Base-by-base conservation (phyloP, 1,140 invertebrate genomes). In the Drepana arcuata region DNA sequence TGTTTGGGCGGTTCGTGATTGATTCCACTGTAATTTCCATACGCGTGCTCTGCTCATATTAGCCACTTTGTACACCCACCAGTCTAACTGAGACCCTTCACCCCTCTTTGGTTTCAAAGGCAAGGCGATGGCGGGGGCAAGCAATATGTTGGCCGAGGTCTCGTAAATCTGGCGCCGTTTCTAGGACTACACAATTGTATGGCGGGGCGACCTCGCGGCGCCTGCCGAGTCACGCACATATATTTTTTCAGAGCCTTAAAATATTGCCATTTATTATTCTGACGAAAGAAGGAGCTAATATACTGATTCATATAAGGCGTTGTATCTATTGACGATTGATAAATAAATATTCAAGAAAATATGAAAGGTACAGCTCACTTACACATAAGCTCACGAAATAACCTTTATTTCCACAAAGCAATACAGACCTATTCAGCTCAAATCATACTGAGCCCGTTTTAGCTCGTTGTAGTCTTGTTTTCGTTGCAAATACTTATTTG, bases 1-100 rank as follows among this genome's bases (percentile, higher is more conserved):
- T 70, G 68, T 79, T 78, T 73, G 62, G 64, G 59, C 53, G 45
- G 52, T 74, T 74, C 74, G 74, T 79, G 74, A 80, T 80, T 80
- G 74, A 80, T 80, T 77, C 61, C 54, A 65, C 70, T 67, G 70
- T 73, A 80, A 80, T 80, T 80, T 80, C 72, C 74, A 80, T 80
- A 80, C 71, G 71, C 71, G 72, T 79, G 74, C 50, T 72, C 60
- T 53, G 61, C 56, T 72, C 69, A 62, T 73, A 79, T 79, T 79
- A 75, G 59, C 71, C 57, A 66, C 58, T 62, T 75, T 63, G 65
- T 61, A 61, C 48, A 46, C 52, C 44, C 56, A 64, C 69, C 57
- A 70, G 39, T 12, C 30, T 41, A 36, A 34, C 1, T 5, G 35
- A 50, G 61, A 34, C 53, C 48, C 15, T 32, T 41, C 38, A 21